phyloP scores from a whole-genome alignment of 2,888 invertebrate genomes.

The Lasioglossum pauxillum region DNA sequence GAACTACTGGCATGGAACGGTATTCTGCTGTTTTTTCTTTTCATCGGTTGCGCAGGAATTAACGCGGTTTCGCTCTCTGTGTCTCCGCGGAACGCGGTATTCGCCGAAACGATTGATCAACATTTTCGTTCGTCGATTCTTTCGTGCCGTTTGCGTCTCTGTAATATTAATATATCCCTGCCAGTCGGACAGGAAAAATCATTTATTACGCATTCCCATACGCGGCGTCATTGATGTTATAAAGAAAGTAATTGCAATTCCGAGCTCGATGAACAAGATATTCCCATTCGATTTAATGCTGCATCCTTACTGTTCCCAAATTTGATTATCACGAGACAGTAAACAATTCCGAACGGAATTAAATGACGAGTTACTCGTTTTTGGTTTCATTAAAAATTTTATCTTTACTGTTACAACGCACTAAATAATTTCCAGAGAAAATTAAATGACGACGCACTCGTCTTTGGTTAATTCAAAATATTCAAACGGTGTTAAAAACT shows the following conservation, averaged over 20 bases:
- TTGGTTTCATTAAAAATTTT: neutral
- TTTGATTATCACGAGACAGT: neutral
- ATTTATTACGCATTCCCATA: neutral
- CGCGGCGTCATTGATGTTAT: neutral
- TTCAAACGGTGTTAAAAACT: too few relatives aligned
- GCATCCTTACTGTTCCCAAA: neutral
- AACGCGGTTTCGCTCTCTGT: conserved; percentile 50
- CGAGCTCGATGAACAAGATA: neutral
- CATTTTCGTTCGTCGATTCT: conserved; percentile 67
- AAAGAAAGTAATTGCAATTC: neutral
- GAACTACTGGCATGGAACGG: conserved; percentile 66
- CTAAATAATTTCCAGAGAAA: too few relatives aligned
- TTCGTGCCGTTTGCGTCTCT: neutral
- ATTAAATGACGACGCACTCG: too few relatives aligned
- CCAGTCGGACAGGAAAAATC: neutral
- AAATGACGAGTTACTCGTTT: neutral
- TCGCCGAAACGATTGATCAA: conserved; percentile 62
- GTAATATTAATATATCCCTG: neutral
- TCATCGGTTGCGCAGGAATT: conserved; percentile 65
- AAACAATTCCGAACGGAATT: neutral
- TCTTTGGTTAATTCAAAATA: too few relatives aligned
- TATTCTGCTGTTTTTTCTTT: conserved; percentile 66
- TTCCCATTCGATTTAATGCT: neutral
- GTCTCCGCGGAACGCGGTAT: conserved; percentile 55
- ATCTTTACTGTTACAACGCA: neutral